Base-by-base conservation (phyloP, 1,140 invertebrate genomes). In the Lethocerus indicus region DNA sequence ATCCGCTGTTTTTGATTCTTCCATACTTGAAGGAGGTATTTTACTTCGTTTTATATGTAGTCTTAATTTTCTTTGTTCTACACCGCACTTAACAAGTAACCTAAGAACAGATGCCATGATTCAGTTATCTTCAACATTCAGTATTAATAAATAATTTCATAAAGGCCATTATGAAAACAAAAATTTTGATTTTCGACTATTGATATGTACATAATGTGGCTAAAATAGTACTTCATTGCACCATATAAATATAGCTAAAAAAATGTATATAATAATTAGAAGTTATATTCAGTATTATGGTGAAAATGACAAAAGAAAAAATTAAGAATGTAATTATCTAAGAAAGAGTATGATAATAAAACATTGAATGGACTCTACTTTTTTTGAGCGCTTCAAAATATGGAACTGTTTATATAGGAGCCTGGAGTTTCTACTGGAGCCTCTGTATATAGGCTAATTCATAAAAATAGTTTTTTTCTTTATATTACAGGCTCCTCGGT, bases 1-100 rank as follows among this genome's bases (percentile, higher is more conserved):
- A 86, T 67, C 74, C 79, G 28, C 69, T 83, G 45, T 81, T 83
- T 63, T 64, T 84, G 60, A 67, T 64, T 51, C 57, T 71, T 45
- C 68, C 68, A 3, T 72, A 71, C 54, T 61, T 71, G 32, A 67
- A 62, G 61, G 69, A 71, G 61, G 67, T 69, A 59, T 50, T 56
- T 20, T 44, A 13, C 4, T 44, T 4, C 5, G 28, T 6, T 6
- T 6, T 21, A 21, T 21, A 9, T 2, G 27, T 44, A 18, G 16
- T 27, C 4, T 16, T 16, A 2, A 23, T 41, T 3, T 16, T 41
- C 20, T 23, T 23, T 23, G 25, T 3, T 4, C 3, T 4, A 37
- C 20, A 9, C 3, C 20, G n/a, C 3, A 37, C n/a, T 37, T 4
- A 37, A 37, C 20, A 16, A 2, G 12, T 14, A 37, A 9, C n/a